Base-by-base conservation (phyloP, 2,888 invertebrate species). In the Drosophila anomalipes region DNA sequence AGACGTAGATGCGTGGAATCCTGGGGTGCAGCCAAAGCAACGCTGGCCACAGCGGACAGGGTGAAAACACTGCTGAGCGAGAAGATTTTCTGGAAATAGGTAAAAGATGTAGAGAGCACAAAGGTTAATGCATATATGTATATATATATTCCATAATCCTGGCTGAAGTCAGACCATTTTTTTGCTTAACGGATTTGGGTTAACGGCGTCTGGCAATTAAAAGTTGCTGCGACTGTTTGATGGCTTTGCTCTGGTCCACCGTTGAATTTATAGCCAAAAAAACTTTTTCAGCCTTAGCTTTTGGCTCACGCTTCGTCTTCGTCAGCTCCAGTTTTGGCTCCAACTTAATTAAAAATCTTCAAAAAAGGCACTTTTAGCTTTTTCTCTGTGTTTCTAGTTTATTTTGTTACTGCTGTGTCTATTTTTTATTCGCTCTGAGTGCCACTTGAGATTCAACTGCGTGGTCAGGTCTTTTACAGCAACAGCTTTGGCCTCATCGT, bases 151-250 rank as follows among this genome's bases (percentile, higher is more conserved):
- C 47, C 52, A 30, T 37, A 51, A 28, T 39, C 30, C 26, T 22
- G 30, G 56, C 26, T 56, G 35, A 4, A 26, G 47, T 26, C 47
- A 4, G 26, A 47, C 47, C 47, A 47, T 47, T 37, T 53, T n/a
- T 66, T 71, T 68, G 49, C 39, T 64, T 75, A 52, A 57, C 54
- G 72, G 62, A 32, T 59, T 83, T 68, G 79, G 79, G 60, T 69
- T 72, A 59, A 76, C 54, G 64, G 74, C 84, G 84, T 83, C 74
- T 83, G 77, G 79, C 83, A 89, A 87, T 87, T 83, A 83, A 86
- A 85, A 84, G 83, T 83, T 81, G 85, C 79, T 75, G 37, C 51
- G 65, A 71, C 85, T 83, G 81, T 85, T 86, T 89, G 89, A 86
- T 89, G 85, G 44, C 74, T 80, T 70, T 70, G 54, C 73, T 71